Evolutionary conservation across 1,140 invertebrate genomes (phyloP).

Genomic region (Myzus persicae): DNA sequence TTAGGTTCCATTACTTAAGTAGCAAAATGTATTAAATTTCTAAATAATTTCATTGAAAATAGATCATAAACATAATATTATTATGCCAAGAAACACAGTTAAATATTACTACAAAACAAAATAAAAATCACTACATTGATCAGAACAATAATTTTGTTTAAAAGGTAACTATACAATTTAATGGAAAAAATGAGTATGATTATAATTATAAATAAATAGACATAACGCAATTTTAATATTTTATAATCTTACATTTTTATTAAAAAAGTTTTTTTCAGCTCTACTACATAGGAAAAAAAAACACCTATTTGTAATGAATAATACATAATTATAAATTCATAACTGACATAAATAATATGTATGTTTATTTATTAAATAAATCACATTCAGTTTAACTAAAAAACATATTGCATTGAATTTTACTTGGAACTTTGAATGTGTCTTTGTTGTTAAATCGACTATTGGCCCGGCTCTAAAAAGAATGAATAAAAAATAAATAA

Average conservation of each 20-base stretch:
- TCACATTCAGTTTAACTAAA: neutral
- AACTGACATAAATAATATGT: neutral
- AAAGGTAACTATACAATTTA: no score
- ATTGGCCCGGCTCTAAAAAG: conserved; percentile 1
- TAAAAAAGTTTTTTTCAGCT: neutral
- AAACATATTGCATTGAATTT: conserved; percentile 23
- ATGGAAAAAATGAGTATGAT: no score
- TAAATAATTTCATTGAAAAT: no score
- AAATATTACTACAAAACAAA: no score
- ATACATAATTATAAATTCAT: neutral
- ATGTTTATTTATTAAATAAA: neutral
- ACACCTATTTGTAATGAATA: neutral
- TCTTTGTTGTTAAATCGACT: neutral
- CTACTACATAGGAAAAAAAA: neutral
- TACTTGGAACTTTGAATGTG: neutral
- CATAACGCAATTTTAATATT: neutral
- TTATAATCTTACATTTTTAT: neutral
- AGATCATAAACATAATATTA: no score
- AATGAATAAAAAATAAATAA: neutral
- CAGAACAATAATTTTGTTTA: no score
- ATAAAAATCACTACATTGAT: no score
- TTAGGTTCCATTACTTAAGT: no score
- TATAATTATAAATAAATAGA: neutral
- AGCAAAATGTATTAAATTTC: no score
- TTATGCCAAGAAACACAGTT: no score